Conservation (phyloP, 2,113 vertebrate species). For the Scomber japonicus region DNA sequence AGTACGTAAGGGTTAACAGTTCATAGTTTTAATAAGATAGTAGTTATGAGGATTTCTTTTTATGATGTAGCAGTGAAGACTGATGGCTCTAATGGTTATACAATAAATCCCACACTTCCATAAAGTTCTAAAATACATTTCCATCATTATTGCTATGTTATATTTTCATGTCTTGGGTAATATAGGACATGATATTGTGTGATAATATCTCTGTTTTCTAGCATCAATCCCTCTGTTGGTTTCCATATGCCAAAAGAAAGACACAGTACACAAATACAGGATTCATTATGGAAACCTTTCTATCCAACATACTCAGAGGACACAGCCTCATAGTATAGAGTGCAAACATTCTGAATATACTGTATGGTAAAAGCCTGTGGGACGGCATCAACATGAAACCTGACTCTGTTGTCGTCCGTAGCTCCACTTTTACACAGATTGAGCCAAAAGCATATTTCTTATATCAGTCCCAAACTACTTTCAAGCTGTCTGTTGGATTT, state of each 20-base stretch:
- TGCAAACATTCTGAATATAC: background rate
- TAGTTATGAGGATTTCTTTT: no score
- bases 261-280: background rate
- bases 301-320: background rate
- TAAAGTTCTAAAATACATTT: no score
- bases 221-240: background rate
- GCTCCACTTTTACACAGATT: background rate
- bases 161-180: no score
- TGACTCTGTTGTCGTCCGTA: background rate
- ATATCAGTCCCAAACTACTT: conserved; percentile 3
- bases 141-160: no score
- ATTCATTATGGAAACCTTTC: background rate
- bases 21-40: no score
- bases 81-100: no score
- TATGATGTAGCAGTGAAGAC: no score
- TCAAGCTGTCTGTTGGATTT: background rate
- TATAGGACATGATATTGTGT: no score
- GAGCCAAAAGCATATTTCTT: background rate
- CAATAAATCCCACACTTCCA: no score
- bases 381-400: background rate
- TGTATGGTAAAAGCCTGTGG: background rate
- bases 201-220: background rate
- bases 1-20: no score
- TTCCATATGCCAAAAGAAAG: background rate
- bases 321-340: background rate